Evolutionary conservation across 2,888 invertebrate species (phyloP).

Genomic region (Aphidoletes aphidimyza): DNA sequence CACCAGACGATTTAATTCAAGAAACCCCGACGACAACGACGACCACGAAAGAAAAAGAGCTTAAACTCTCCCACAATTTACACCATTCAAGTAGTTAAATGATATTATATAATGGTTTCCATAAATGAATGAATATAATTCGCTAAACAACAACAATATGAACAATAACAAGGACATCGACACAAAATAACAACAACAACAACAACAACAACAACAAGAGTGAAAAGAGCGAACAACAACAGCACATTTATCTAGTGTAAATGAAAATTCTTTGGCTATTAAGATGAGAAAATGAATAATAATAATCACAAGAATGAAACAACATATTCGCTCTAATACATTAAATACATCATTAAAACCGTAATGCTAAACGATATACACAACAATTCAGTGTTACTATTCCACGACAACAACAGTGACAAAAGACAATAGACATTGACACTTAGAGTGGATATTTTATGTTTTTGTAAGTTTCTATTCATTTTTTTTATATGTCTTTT

Average conservation of each 20-base stretch:
- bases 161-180: constrained; percentile 19
- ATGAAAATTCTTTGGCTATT: constrained; percentile 45
- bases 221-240: background rate
- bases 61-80: background rate
- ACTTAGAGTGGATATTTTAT: background rate
- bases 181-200: background rate
- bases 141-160: background rate
- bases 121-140: constrained; percentile 41
- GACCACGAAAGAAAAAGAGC: no score
- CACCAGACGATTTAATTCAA: constrained; percentile 26
- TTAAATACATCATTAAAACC: background rate
- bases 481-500: background rate
- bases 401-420: background rate
- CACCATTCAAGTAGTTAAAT: constrained; percentile 4
- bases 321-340: constrained; percentile 36
- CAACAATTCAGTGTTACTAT: background rate
- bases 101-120: constrained; percentile 36
- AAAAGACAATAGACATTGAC: constrained; percentile 36
- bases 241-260: constrained; percentile 25
- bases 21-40: background rate
- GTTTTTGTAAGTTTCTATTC: no score
- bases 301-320: constrained; percentile 5
- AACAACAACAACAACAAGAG: background rate
- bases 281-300: constrained; percentile 38
- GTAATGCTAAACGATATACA: constrained; percentile 9